Base-by-base conservation (phyloP, 2,888 invertebrate genomes). In the Encarsia formosa region DNA sequence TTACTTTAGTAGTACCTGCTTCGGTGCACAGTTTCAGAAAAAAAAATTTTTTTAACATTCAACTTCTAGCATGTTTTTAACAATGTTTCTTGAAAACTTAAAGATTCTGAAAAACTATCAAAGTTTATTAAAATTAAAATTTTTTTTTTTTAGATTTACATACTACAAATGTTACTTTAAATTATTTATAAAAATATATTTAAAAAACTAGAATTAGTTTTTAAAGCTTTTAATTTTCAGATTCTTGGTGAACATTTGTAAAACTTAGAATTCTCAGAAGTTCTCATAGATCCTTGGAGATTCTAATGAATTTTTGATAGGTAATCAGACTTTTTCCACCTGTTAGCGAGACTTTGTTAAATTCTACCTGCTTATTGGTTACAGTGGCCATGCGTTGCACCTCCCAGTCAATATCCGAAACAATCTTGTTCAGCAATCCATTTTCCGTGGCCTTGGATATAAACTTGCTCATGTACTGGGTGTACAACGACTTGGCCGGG, bases 381-480 rank as follows among this genome's bases (percentile, higher is more conserved):
- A 86, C 86, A 5, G 79, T 75, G 0, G 78, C 66, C 38, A 80
- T 81, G 49, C 86, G 77, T 66, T 86, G 84, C 73, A 85, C 81
- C 57, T 81, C 79, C 85, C 87, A 89, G 49, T 84, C 81, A 0
- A 88, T 82, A 67, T 89, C 88, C 49, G 79, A 78, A 19, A 76
- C 74, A 6, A 88, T 78, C 75, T 89, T 89, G 22, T 74, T 69
- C 18, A 86, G 61, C 4, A 88, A 73, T 1, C 90, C 90, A 59
- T 80, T 79, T 69, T 89, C 84, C n/a, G 81, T 70, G 41, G 84
- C 79, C 45, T 80, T 75, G 29, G 81, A 70, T 4, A 88, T 77
- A 50, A 85, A 82, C 1, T 73, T 70, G 63, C 82, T 83, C 11
- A 89, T 69, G 57, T 82, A 78, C 1, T 77, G 75, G 4, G 81